Evolutionary conservation across 2,888 invertebrate genomes (phyloP), one percentile per base, ranked within the genome.

Genomic region (Chymomyza fuscimana): DNA sequence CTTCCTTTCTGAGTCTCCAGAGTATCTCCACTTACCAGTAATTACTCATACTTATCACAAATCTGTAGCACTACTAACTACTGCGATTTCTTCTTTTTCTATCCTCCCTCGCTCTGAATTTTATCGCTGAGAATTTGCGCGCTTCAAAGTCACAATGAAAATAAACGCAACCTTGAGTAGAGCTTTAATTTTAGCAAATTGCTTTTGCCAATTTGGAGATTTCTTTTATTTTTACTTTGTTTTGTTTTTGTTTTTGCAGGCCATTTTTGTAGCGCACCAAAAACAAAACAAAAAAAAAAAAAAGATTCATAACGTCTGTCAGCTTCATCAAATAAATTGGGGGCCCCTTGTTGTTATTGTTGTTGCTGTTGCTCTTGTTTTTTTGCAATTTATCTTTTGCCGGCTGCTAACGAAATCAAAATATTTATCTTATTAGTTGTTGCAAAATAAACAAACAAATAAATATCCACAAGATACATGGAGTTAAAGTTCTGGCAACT

Each of bases 351-450:
- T 54, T 54, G 10, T 54, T 19, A 9, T 54, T 54, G 16, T 19
- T 16, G 19, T 58, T 12, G 9, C 9, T 58, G 58, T 10, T 58
- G 40, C 40, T 46, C 40, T 46, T 58, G 4, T 58, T 12, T 54
- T n/a, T 54, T 16, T 25, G 52, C 9, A 52, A 52, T 52, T 12
- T 52, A 15, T 15, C n/a, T 54, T 58, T 25, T 58, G 25, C 67
- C 70, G 72, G 29, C 72, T 74, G 69, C 74, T 56, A 54, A 72
- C 54, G 62, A 80, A 87, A 83, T 83, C 82, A 83, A 87, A 83
- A 83, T 80, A 80, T 83, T 87, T 83, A 80, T 81, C 87, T 83
- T 83, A 66, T 76, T 76, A 64, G 68, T 72, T 80, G 78, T 82
- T 78, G 82, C 87, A 75, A 76, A 79, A 72, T 69, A 78, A 75